Base-by-base conservation (phyloP, 2,888 invertebrate genomes). In the Caenorhabditis parvicauda region DNA sequence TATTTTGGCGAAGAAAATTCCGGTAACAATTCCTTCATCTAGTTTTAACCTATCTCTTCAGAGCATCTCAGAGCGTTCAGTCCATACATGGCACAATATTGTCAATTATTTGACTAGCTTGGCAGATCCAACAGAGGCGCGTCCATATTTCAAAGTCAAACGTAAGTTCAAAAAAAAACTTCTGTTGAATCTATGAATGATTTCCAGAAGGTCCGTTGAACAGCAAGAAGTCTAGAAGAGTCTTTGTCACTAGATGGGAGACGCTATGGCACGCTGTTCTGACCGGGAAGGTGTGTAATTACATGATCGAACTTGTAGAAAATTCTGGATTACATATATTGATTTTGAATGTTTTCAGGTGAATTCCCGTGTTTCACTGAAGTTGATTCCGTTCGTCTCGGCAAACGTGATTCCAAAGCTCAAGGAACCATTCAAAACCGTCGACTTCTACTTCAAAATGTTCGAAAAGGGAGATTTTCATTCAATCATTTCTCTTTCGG, bases 401-500 rank as follows among this genome's bases (percentile, higher is more conserved):
- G 54, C 64, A 9, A 59, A 69, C 25, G 62, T 72, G n/a, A 64
- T 74, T 29, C 52, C 64, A 2, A 49, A 50, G n/a, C 39, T 72
- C 46, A 64, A 59, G 14, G 43, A 58, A 2, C 64, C 67, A 6
- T 62, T 70, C 41, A 62, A 67, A 45, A 59, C 71, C 5, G 65
- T 64, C 21, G 72, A 74, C 35, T 71, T 74, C 60, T 69, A 72
- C 39, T 71, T 68, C 59, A 66, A 60, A 28, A 53, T 58, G 47
- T 74, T 72, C 46, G 89, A 91, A 80, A 86, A 88, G 44, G 89
- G 89, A 88, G 80, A 80, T 27, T 54, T 59, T 75, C 79, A 59
- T 60, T 90, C 92, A 81, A 86, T 95, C 79, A 84, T 96, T 50
- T 91, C 94, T 0, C 84, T 96, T 12, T 92, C 93, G 82, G 93